Base-by-base conservation (phyloP, 2,888 invertebrate genomes). In the Notocelia uddmanniana region DNA sequence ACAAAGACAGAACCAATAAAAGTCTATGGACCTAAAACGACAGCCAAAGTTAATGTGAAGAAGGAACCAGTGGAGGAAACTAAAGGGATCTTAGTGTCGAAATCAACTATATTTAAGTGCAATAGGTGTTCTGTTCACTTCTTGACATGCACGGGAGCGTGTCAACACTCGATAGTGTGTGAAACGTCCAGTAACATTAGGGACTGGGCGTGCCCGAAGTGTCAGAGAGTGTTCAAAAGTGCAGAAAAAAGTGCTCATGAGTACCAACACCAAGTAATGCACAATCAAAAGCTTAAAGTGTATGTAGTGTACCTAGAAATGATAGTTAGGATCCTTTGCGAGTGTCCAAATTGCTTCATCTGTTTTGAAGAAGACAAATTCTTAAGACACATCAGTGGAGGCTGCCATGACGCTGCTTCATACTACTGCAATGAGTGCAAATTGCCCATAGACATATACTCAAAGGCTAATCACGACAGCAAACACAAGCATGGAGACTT, bases 91-190 rank as follows among this genome's bases (percentile, higher is more conserved):
- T 52, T 79, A 0, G 76, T 85, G 10, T 83, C 85, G 0, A 79
- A 78, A 62, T 78, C 79, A 0, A 74, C 78, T 0, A n/a, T 87
- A 10, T 85, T 84, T 10, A 79, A 81, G 31, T 87, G 86, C 48
- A 54, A 76, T 0, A 74, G 77, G 0, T 88, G 88, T 21, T 72
- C 76, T 0, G 41, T 82, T 0, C 79, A 82, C 15, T 86, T 86
- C 5, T 11, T 83, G 0, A 81, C 78, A 0, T 78, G 79, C 10
- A 76, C 74, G 0, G 67, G 74, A 0, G 80, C 81, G 0, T 15
- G 74, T 0, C 70, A 77, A 0, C 84, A 85, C 6, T n/a, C 76
- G 0, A 76, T 45, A 2, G 0, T 81, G 80, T 19, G 69, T 13
- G 21, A 75, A 50, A 1, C 19, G 5, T 0, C 55, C 15, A 1